These are phyloP conservation scores for Cheilosia variabilis DNA, from an alignment of 2,888 invertebrate genomes.

Conservation along the genomic window DNA sequence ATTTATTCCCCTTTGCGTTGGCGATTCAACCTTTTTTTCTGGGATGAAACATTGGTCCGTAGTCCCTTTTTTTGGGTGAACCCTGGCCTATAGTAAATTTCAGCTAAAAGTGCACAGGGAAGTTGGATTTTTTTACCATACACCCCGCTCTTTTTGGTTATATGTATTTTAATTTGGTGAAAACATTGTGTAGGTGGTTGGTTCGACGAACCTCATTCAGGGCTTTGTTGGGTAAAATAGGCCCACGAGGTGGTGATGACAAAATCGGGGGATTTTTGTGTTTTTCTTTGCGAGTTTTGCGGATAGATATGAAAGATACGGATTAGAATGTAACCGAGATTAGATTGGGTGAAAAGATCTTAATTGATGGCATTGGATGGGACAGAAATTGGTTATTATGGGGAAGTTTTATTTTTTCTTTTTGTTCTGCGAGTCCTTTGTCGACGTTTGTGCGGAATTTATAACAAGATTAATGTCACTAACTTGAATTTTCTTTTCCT, in stretches of 20 bases:
- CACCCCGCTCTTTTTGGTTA: constrained; percentile 32
- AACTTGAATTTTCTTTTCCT: constrained; percentile 19
- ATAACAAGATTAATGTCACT: constrained; percentile 50
- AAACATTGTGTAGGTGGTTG: constrained; percentile 48
- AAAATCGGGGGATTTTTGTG: constrained; percentile 10
- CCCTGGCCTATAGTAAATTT: constrained; percentile 48
- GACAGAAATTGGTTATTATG: constrained; percentile 47
- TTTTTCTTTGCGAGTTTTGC: not conserved
- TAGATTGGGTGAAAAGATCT: constrained; percentile 70
- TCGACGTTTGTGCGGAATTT: constrained; percentile 27
- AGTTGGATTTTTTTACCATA: constrained; percentile 37
- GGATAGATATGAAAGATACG: constrained; percentile 21
- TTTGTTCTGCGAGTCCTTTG: not conserved
- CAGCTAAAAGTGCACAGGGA: constrained; percentile 26
- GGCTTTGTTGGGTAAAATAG: constrained; percentile 4
- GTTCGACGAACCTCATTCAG: constrained; percentile 12
- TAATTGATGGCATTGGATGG: constrained; percentile 64
- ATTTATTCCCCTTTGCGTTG: not conserved
- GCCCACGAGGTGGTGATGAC: constrained; percentile 43
- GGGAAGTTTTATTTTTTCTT: not conserved
- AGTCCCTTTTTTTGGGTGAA: constrained; percentile 13
- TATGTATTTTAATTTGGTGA: constrained; percentile 71
- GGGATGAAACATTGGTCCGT: constrained; percentile 1
- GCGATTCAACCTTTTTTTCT: constrained; percentile 1
- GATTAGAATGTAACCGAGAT: constrained; percentile 66